Percentiles rank a stretch among this genome's conserved stretches.
phyloP scores from a whole-genome alignment of 2,113 vertebrate species.

The Prolemur simus region DNA sequence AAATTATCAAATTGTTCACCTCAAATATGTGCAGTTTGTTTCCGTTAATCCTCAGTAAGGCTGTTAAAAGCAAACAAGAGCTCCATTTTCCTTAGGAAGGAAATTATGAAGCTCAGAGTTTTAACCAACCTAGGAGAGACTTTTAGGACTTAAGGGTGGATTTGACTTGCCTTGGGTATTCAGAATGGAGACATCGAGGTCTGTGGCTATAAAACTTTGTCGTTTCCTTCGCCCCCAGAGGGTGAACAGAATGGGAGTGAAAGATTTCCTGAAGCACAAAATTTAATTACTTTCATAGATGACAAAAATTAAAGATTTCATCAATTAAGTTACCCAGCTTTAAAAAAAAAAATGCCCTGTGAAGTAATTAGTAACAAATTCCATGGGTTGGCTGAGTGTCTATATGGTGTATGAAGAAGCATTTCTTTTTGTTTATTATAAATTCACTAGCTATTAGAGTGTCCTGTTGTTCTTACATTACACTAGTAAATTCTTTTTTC shows the following conservation, averaged over 20 bases:
- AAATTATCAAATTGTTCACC: background rate
- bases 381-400: background rate
- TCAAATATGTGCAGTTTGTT: background rate
- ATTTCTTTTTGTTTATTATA: slow-evolving; percentile 59
- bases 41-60: background rate
- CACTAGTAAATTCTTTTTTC: slow-evolving; percentile 67
- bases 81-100: background rate
- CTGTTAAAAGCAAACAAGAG: background rate
- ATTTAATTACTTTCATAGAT: slow-evolving; percentile 50
- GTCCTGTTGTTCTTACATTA: slow-evolving; percentile 66
- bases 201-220: background rate
- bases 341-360: background rate
- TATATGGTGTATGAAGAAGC: slow-evolving; percentile 6
- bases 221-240: background rate
- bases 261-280: slow-evolving; percentile 30
- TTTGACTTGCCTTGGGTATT: background rate
- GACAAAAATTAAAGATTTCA: slow-evolving; percentile 52
- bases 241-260: background rate
- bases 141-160: background rate
- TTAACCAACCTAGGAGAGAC: background rate
- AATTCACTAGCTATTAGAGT: slow-evolving; percentile 56
- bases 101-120: background rate
- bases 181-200: background rate
- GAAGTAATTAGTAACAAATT: slow-evolving; percentile 56
- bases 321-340: slow-evolving; percentile 48